phyloP scores from a whole-genome alignment of 1,140 invertebrate genomes.

The Dendroctonus valens region DNA sequence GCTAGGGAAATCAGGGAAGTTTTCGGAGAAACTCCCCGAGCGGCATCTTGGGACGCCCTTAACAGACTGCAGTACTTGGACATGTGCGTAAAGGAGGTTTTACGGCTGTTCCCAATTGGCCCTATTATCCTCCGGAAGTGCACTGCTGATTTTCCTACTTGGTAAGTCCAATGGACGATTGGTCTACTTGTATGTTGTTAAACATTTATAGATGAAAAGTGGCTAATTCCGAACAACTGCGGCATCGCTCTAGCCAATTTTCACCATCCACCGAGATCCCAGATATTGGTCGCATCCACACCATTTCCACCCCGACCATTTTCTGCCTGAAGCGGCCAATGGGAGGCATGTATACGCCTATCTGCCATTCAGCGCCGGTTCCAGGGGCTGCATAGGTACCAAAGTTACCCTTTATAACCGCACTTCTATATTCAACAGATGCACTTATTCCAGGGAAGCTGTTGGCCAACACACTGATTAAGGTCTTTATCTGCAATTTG shows the following conservation, averaged over 20 bases:
- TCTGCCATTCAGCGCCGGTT: conserved; percentile 74
- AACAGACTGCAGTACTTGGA: conserved; percentile 70
- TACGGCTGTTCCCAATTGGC: conserved; percentile 70
- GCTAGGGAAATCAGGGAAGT: conserved; percentile 32
- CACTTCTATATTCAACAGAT: conserved; percentile 63
- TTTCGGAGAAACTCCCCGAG: conserved; percentile 21
- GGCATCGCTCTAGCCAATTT: conserved; percentile 28
- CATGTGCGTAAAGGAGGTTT: conserved; percentile 67
- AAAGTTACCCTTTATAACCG: conserved; percentile 50
- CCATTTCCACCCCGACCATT: conserved; percentile 75
- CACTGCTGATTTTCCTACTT: conserved; percentile 58
- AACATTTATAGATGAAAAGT: conserved; percentile 28
- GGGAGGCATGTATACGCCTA: conserved; percentile 66
- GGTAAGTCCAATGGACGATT: conserved; percentile 51
- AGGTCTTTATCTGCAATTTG: conserved; percentile 32
- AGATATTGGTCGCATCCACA: conserved; percentile 68
- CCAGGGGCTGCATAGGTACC: conserved; percentile 65
- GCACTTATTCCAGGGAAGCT: conserved; percentile 25
- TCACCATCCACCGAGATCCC: conserved; percentile 50
- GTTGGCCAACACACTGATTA: conserved; percentile 32
- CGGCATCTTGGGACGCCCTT: conserved; percentile 41
- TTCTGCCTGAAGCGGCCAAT: conserved; percentile 61
- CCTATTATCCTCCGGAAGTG: conserved; percentile 66
- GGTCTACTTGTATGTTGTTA: conserved; percentile 48
- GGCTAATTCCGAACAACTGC: conserved; percentile 30